Percentiles rank a stretch among this genome's conserved stretches.
These are phyloP conservation scores for Aplidium turbinatum DNA, from an alignment of 23 tunicate genomes.

Conservation along the genomic window DNA sequence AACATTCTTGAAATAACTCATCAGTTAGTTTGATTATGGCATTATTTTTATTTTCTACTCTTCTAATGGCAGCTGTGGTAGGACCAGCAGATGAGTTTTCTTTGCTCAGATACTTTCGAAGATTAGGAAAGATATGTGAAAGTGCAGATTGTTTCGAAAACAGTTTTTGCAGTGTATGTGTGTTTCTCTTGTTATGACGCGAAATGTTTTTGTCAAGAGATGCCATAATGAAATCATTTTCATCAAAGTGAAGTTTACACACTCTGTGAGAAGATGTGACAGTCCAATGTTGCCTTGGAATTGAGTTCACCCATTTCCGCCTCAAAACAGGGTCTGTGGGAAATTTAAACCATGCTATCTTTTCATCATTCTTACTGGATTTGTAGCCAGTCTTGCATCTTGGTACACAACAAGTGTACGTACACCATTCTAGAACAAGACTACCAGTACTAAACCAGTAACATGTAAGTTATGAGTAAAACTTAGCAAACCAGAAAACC, in stretches of 20 bases:
- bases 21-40: too few species aligned
- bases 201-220: background rate
- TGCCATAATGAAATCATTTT: background rate
- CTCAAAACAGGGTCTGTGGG: background rate
- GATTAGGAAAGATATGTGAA: background rate
- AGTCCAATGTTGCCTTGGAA: background rate
- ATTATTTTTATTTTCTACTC: background rate
- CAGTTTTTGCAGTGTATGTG: background rate
- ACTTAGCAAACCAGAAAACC: background rate
- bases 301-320: background rate
- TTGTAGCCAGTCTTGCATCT: constrained; percentile 1
- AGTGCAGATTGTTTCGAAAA: background rate
- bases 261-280: background rate
- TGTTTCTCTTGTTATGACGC: background rate
- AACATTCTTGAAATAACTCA: background rate
- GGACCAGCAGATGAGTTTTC: background rate
- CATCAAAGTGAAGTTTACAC: background rate
- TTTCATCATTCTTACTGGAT: background rate
- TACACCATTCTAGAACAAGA: background rate
- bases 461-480: background rate
- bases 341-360: background rate
- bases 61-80: background rate
- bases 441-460: background rate
- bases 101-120: background rate
- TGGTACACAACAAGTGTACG: background rate